Evolutionary conservation across 2,888 invertebrate species (phyloP).

Genomic region (Xestia c-nigrum): DNA sequence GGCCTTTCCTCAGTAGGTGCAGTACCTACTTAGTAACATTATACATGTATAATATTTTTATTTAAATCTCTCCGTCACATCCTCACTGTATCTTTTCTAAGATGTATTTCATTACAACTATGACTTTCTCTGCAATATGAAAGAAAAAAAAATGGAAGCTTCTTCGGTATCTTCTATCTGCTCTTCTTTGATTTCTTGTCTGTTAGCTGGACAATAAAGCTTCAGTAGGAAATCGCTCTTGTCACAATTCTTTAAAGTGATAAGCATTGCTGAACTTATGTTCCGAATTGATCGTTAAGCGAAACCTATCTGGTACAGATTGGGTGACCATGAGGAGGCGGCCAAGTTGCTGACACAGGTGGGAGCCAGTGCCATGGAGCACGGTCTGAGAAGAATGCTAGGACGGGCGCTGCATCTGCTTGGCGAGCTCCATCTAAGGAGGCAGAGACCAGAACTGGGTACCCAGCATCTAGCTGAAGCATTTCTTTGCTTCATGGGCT

Average conservation of each 20-base stretch:
- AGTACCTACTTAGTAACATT: too few species aligned
- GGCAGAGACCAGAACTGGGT: conserved; percentile 84
- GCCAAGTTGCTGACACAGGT: conserved; percentile 84
- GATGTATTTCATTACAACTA: too few species aligned
- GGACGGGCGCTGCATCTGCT: conserved; percentile 85
- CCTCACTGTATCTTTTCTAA: too few species aligned
- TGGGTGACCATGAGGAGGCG: conserved; percentile 82
- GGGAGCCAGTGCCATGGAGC: conserved; percentile 85
- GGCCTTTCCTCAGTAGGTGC: neutral
- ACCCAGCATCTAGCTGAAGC: conserved; percentile 86
- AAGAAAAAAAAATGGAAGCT: neutral
- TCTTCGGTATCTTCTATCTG: neutral
- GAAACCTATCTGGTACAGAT: conserved; percentile 64
- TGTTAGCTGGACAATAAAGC: too few species aligned
- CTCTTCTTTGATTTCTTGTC: neutral
- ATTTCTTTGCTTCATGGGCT: conserved; percentile 86
- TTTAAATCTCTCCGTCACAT: too few species aligned
- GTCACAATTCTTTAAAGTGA: neutral
- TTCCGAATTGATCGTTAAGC: neutral
- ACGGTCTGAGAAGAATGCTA: conserved; percentile 79
- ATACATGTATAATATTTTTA: too few species aligned
- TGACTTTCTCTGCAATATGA: too few species aligned
- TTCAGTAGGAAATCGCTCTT: neutral
- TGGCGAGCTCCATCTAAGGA: conserved; percentile 84
- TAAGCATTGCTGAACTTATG: neutral